A percentile compares a stretch with the other conserved stretches of the same genome.
These are phyloP conservation scores for Cerceris rybyensis DNA, from an alignment of 2,888 invertebrate species.

Conservation along the genomic window DNA sequence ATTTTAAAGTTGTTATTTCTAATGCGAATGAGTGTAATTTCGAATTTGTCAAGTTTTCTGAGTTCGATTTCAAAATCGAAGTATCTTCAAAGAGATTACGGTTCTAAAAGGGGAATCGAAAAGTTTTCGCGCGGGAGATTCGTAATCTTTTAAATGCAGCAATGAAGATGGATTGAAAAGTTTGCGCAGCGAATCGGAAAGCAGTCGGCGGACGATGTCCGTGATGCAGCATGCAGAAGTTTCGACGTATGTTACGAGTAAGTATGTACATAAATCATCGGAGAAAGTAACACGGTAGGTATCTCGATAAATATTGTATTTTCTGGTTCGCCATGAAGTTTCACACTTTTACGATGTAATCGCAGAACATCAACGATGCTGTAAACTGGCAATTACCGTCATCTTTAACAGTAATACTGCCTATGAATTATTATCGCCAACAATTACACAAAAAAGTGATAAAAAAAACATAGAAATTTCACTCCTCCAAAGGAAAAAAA, in stretches of 20 bases:
- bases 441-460: neutral
- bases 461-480: neutral
- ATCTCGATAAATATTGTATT: constrained; percentile 56
- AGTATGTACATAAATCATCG: constrained; percentile 52
- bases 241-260: constrained; percentile 14
- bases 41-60: no score
- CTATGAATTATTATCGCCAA: no score
- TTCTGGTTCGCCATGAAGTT: constrained; percentile 45
- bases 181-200: constrained; percentile 13
- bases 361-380: constrained; percentile 18
- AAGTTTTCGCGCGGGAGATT: no score
- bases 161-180: constrained; percentile 26
- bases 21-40: no score
- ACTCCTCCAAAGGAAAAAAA: no score
- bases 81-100: no score
- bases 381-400: neutral
- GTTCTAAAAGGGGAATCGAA: no score
- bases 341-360: constrained; percentile 43
- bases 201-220: constrained; percentile 12
- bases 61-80: no score
- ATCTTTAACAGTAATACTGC: neutral
- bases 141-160: no score
- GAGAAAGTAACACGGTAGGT: constrained; percentile 51
- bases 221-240: constrained; percentile 45
- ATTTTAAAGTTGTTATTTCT: no score